Base-by-base conservation (phyloP, 2,113 vertebrate genomes). In the Parus major region DNA sequence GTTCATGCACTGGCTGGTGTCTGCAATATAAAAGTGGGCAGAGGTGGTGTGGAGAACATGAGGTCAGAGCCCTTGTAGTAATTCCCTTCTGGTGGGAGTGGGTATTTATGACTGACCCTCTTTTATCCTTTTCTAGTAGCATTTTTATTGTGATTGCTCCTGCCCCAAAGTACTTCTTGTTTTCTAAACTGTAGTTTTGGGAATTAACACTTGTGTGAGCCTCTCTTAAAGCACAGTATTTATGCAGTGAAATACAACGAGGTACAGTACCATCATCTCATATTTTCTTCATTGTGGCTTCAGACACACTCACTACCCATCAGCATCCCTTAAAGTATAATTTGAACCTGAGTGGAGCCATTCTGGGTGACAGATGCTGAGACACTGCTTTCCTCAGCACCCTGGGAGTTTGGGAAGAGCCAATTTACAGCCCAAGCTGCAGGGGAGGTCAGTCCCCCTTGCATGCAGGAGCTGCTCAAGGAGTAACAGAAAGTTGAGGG, bases 1-100 rank as follows among this genome's bases (percentile, higher is more conserved):
- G 5, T 23, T 66, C 0, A 0, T 81, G 36, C 47, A 28, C 55
- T 36, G 52, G 16, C n/a, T 24, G 0, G 3, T 46, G 10, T 50
- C 60, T 68, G 16, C 2, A 4, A 1, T 17, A 52, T 24, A 59
- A 27, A 63, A 41, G 20, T 2, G 5, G 41, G 10, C 33, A 64
- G 72, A 19, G 33, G 68, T 73, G 19, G 19, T 2, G 0, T 27
- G 82, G 44, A 39, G 64, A 12, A 4, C 47, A 12, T 9, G 33
- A 49, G n/a, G 13, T 75, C 69, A 66, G 71, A 61, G 23, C 31
- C 27, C n/a, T 57, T 19, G 39, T 2, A 39, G 81, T 52, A 82
- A 9, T 11, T 78, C 19, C n/a, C 39, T 68, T 78, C 35, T 89
- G 47, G 27, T 88, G 12, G 19, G n/a, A 75, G 9, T 17, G 28